Base-by-base conservation (phyloP, 1,140 invertebrate genomes). In the Bactericera cockerelli region DNA sequence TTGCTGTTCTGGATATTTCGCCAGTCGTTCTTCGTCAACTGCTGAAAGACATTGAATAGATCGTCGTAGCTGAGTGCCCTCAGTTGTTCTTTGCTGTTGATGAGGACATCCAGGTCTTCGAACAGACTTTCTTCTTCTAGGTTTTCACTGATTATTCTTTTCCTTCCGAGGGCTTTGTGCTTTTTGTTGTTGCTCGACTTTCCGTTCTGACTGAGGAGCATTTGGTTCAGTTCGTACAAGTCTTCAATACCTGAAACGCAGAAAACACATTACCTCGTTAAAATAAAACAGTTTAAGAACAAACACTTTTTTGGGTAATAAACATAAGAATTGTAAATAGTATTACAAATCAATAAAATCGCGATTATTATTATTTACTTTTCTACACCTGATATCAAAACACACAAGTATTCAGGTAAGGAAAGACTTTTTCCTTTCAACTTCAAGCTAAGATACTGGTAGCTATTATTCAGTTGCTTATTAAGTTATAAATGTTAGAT, bases 211-310 rank as follows among this genome's bases (percentile, higher is more conserved):
- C 38, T 55, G 26, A 57, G 21, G 38, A 66, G 53, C 11, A 64
- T 21, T 22, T 61, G 61, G 56, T 70, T 66, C 28, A 67, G 61
- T n/a, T 65, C 61, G 53, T 69, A 70, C 10, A 70, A 58, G 61
- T 70, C 68, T 4, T 62, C 64, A 14, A 70, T 63, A 22, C 66
- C 28, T 31, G 28, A 4, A 31, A 31, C 28, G 13, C 28, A 31
- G 4, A 31, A 31, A 13, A 31, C n/a, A n/a, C n/a, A n/a, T n/a
- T n/a, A n/a, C n/a, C n/a, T n/a, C n/a, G n/a, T n/a, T n/a, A n/a
- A n/a, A n/a, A n/a, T n/a, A n/a, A n/a, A n/a, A n/a, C n/a, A n/a
- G n/a, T n/a, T n/a, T n/a, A n/a, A n/a, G n/a, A n/a, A n/a, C n/a
- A n/a, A n/a, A n/a, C n/a, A n/a, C n/a, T n/a, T n/a, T n/a, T n/a